Conservation (phyloP, 2,888 invertebrate genomes). For the Chloromyia formosa region DNA sequence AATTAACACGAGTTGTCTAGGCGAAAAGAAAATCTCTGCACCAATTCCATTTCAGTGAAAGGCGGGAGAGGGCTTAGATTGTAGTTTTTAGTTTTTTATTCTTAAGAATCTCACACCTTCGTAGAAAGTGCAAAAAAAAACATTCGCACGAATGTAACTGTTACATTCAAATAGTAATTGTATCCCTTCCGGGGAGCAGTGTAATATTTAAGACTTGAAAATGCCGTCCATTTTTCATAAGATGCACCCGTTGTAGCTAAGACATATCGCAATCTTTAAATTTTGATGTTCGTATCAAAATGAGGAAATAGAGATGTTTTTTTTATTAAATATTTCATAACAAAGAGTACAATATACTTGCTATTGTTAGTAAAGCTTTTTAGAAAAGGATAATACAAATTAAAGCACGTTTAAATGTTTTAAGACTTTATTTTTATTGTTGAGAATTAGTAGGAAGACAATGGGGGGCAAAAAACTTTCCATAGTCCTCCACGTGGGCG, state of each 20-base stretch:
- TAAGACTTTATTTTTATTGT: too few relatives aligned
- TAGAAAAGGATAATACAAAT: neutral
- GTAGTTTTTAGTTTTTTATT: neutral
- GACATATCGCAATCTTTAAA: neutral
- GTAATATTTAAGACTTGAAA: conserved; percentile 6
- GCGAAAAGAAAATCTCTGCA: too few relatives aligned
- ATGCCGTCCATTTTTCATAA: conserved; percentile 10
- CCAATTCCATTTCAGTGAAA: too few relatives aligned
- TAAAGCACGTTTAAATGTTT: neutral
- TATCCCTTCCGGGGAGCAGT: too few relatives aligned
- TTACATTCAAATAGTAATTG: too few relatives aligned
- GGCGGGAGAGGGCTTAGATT: neutral
- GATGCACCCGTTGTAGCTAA: neutral
- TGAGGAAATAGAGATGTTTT: too few relatives aligned
- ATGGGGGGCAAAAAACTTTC: too few relatives aligned
- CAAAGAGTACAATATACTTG: neutral
- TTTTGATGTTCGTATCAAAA: neutral
- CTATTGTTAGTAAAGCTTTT: neutral
- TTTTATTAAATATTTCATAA: neutral
- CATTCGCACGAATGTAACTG: too few relatives aligned
- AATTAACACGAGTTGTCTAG: too few relatives aligned
- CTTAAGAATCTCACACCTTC: conserved; percentile 8
- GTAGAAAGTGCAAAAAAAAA: too few relatives aligned
- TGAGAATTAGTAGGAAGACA: too few relatives aligned
- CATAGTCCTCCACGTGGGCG: too few relatives aligned